A percentile compares a stretch with the other conserved stretches of the same genome.
Evolutionary conservation across 2,888 invertebrate genomes (phyloP).

Genomic region (Alentia gelatinosa): DNA sequence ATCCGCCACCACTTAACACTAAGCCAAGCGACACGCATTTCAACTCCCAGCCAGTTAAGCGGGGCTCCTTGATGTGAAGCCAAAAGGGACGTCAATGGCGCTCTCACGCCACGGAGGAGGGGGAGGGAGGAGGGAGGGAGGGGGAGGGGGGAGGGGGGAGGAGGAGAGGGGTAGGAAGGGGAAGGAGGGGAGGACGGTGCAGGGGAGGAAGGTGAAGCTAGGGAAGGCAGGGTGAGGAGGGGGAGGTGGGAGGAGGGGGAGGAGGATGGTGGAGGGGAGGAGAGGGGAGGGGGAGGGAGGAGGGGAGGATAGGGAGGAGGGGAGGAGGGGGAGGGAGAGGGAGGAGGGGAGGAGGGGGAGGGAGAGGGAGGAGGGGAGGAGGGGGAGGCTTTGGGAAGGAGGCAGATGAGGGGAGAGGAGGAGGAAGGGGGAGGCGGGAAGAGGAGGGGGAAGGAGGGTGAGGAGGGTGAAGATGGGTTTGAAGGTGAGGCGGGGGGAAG

Average conservation of each 20-base stretch:
- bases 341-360: neutral
- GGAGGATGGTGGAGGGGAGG: neutral
- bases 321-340: neutral
- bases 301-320: neutral
- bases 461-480: no score
- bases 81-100: no score
- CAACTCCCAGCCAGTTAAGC: no score
- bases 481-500: no score
- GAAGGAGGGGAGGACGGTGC: neutral
- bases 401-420: neutral
- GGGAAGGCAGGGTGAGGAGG: neutral
- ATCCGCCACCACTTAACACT: no score
- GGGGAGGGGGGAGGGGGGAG: neutral
- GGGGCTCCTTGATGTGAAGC: no score
- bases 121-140: neutral
- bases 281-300: neutral
- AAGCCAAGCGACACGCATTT: no score
- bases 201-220: neutral
- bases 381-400: neutral
- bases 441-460: no score
- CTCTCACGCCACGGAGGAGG: neutral
- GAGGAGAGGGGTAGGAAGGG: neutral
- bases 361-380: neutral
- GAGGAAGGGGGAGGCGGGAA: neutral
- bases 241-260: neutral